Conservation (phyloP, 2,797 vertebrate genomes). For the Enteromius paludinosus region DNA sequence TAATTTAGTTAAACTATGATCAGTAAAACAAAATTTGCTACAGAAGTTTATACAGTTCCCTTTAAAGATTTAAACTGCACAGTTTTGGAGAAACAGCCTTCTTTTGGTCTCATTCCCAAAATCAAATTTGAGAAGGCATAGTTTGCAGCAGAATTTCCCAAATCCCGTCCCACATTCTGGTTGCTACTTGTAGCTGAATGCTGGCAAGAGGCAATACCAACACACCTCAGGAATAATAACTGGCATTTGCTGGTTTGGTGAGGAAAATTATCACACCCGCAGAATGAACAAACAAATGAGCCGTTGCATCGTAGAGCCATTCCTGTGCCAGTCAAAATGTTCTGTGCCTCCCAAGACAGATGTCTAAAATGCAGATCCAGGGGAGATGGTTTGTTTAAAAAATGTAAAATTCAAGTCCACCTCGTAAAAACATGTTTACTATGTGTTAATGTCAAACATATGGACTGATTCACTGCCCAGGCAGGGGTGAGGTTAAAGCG, state of each 20-base stretch:
- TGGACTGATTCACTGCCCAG: slow-evolving; percentile 26
- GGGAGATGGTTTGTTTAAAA: slow-evolving; percentile 34
- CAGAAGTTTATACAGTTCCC: background rate
- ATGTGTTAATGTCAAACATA: slow-evolving; percentile 43
- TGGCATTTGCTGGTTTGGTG: background rate
- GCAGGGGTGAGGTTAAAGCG: slow-evolving; percentile 11
- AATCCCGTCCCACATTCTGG: slow-evolving; percentile 15
- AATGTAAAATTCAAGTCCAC: slow-evolving; percentile 36
- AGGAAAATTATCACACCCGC: slow-evolving; percentile 28
- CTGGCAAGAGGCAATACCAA: slow-evolving; percentile 14
- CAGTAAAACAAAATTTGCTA: background rate
- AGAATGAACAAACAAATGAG: slow-evolving; percentile 28
- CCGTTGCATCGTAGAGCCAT: slow-evolving; percentile 9
- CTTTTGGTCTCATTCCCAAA: slow-evolving; percentile 9
- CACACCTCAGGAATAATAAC: slow-evolving; percentile 13
- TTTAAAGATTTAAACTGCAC: background rate
- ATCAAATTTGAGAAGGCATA: slow-evolving; percentile 8
- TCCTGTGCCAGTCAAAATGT: slow-evolving; percentile 19
- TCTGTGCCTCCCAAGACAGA: slow-evolving; percentile 19
- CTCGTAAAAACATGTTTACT: slow-evolving; percentile 42
- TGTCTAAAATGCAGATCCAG: slow-evolving; percentile 28
- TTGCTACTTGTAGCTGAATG: slow-evolving; percentile 3
- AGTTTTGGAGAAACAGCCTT: background rate
- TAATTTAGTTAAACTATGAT: background rate
- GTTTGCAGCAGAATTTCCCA: slow-evolving; percentile 11